Percentiles rank a stretch among this genome's conserved stretches.
Conservation (phyloP, 1,140 invertebrate genomes). For the Tetramorium simillimum region DNA sequence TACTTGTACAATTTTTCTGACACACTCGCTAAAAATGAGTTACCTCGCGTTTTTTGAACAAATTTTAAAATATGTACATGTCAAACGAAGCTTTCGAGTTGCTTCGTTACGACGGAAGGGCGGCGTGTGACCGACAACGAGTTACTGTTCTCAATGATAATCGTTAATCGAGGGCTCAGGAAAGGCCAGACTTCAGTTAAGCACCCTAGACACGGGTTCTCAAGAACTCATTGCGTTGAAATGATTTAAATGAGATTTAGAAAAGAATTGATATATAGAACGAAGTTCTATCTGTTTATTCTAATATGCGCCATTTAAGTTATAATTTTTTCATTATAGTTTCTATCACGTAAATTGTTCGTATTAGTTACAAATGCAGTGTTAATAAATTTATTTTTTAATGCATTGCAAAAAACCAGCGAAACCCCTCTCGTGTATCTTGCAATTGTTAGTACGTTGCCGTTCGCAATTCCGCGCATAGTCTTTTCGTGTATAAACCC, state of each 20-base stretch:
- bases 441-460: not conserved
- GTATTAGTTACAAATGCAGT: not conserved
- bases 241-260: constrained; percentile 57
- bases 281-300: not conserved
- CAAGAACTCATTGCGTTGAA: constrained; percentile 49
- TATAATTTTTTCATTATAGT: not conserved
- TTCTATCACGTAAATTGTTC: not conserved
- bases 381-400: not conserved
- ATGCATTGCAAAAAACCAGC: not conserved
- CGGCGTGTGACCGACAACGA: constrained; percentile 72
- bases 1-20: not conserved
- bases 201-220: constrained; percentile 59
- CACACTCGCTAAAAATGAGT: not conserved
- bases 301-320: not conserved
- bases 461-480: not conserved
- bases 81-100: constrained; percentile 4
- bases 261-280: constrained; percentile 2
- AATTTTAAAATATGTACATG: not conserved
- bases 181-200: constrained; percentile 72
- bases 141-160: constrained; percentile 75
- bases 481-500: not conserved
- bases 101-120: constrained; percentile 5
- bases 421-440: not conserved
- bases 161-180: constrained; percentile 69
- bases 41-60: not conserved